A percentile compares a stretch with the other conserved stretches of the same genome.
These are phyloP conservation scores for Knipowitschia caucasica DNA, from an alignment of 2,797 vertebrate species.

Conservation along the genomic window DNA sequence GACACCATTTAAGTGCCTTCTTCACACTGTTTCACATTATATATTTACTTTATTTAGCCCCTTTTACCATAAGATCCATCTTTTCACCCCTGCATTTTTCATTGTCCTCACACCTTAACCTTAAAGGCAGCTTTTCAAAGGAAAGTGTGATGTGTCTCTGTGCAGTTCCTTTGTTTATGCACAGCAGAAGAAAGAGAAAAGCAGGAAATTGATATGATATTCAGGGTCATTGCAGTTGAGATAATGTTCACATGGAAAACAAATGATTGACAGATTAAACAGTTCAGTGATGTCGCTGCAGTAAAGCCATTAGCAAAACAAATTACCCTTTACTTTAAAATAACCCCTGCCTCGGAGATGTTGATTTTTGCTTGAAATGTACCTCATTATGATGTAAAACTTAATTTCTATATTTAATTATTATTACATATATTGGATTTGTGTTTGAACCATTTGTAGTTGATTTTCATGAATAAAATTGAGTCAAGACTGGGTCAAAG, in stretches of 20 bases:
- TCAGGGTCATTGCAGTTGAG: not conserved
- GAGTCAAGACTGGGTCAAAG: too few species aligned
- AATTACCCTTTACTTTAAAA: too few species aligned
- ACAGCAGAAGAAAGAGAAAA: not conserved
- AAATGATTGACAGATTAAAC: too few species aligned
- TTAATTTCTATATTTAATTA: too few species aligned
- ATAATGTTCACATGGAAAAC: not conserved
- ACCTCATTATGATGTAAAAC: too few species aligned
- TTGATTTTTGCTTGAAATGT: too few species aligned
- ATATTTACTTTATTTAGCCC: conserved; percentile 70
- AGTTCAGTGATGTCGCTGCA: too few species aligned
- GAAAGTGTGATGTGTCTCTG: conserved; percentile 15
- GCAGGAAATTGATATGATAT: not conserved
- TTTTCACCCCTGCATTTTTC: conserved; percentile 67
- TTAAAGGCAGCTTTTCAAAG: conserved; percentile 49
- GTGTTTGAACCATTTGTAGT: too few species aligned
- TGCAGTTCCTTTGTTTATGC: conserved; percentile 10
- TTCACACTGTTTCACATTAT: conserved; percentile 66
- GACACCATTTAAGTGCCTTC: conserved; percentile 70
- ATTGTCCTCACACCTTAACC: conserved; percentile 42
- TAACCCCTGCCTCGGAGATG: too few species aligned
- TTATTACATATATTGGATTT: too few species aligned
- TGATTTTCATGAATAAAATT: too few species aligned
- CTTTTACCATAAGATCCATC: conserved; percentile 37
- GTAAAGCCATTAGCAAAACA: too few species aligned